Percentiles rank a stretch among this genome's conserved stretches.
These are phyloP conservation scores for Leptoclinus maculatus DNA, from an alignment of 2,797 vertebrate genomes.

Conservation along the genomic window DNA sequence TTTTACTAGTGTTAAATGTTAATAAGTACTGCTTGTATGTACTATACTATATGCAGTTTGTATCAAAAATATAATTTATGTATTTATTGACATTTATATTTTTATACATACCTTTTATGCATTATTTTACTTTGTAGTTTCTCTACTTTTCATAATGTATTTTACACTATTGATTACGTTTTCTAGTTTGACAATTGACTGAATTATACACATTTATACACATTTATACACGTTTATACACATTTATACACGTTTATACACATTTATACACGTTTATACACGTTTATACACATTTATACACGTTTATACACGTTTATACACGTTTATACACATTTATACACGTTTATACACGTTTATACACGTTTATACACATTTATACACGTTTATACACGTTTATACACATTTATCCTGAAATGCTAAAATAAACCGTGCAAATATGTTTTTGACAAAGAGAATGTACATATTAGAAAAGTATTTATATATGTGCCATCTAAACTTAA, in stretches of 20 bases:
- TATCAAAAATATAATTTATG: neutral
- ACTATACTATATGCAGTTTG: neutral
- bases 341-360: too few species aligned
- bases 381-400: too few species aligned
- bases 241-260: too few species aligned
- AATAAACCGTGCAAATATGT: neutral
- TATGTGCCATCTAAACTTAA: neutral
- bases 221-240: too few species aligned
- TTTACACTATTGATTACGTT: neutral
- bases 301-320: too few species aligned
- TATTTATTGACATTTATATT: neutral
- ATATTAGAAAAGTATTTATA: neutral
- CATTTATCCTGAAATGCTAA: neutral
- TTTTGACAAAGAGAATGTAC: neutral
- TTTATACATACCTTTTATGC: neutral
- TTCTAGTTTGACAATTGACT: neutral
- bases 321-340: too few species aligned
- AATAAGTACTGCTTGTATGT: neutral
- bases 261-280: too few species aligned
- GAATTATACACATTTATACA: neutral
- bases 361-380: too few species aligned
- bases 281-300: too few species aligned
- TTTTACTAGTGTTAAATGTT: neutral
- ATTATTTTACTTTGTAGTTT: neutral
- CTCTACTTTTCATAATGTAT: neutral